These are phyloP conservation scores for Discoglossus pictus DNA, from an alignment of 2,797 vertebrate species.

Conservation along the genomic window DNA sequence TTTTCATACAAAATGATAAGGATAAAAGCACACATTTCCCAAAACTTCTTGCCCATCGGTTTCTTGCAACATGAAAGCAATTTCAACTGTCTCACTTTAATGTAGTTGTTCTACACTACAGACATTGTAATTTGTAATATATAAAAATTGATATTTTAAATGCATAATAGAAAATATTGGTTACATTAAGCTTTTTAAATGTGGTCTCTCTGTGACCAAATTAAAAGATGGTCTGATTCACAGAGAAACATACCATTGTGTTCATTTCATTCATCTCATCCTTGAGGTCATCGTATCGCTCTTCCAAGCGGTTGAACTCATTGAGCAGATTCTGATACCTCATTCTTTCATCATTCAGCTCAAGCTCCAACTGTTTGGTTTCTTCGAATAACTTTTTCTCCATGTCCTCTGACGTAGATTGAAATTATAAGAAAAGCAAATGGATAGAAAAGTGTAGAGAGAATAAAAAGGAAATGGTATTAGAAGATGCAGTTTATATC, in stretches of 20 bases:
- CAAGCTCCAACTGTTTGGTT: conserved; percentile 89
- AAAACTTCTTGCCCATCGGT: too few species aligned
- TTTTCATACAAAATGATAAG: background rate
- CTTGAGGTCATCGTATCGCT: conserved; percentile 93
- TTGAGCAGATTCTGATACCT: conserved; percentile 96
- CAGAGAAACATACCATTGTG: conserved; percentile 64
- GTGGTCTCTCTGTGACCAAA: too few species aligned
- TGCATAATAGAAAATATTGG: too few species aligned
- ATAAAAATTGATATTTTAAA: too few species aligned
- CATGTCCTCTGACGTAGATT: conserved; percentile 81
- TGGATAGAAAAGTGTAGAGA: background rate
- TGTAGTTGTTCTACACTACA: too few species aligned
- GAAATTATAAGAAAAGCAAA: background rate
- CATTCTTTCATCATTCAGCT: conserved; percentile 92
- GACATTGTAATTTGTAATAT: too few species aligned
- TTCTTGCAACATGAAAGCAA: too few species aligned
- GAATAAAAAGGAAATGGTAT: too few species aligned
- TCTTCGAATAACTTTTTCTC: conserved; percentile 83
- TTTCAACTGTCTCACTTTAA: too few species aligned
- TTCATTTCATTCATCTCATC: conserved; percentile 83
- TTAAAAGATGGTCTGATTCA: too few species aligned
- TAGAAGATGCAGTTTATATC: too few species aligned
- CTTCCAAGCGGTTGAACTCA: conserved; percentile 93
- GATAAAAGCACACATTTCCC: background rate
- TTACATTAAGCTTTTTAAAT: too few species aligned